Conservation (phyloP, 2,797 vertebrate genomes). For the Acestrorhynchus altus region DNA sequence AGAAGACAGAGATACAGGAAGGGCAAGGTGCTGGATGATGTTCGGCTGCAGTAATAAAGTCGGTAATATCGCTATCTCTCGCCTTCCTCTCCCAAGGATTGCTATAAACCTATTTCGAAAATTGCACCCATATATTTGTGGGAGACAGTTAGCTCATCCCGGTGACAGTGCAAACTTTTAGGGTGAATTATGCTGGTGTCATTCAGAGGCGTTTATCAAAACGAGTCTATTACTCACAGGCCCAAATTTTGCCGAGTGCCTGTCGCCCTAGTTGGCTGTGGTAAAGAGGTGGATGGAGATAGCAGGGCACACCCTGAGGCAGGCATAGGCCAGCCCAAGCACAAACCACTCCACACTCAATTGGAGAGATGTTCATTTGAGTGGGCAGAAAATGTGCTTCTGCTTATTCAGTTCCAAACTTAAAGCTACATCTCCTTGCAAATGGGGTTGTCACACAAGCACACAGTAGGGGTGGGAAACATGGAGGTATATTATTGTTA, state of each 20-base stretch:
- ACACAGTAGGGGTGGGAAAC: background rate
- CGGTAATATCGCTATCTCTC: conserved; percentile 84
- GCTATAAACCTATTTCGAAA: conserved; percentile 86
- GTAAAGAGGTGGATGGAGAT: conserved; percentile 23
- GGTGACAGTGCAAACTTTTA: conserved; percentile 83
- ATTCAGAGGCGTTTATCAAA: conserved; percentile 80
- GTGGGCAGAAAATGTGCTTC: background rate
- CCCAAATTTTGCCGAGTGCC: conserved; percentile 66
- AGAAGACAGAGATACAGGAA: conserved; percentile 51
- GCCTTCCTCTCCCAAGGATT: conserved; percentile 81
- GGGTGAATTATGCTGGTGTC: conserved; percentile 80
- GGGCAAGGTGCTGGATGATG: conserved; percentile 70
- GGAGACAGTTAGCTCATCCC: conserved; percentile 80
- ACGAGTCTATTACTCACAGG: conserved; percentile 80
- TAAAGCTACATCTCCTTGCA: background rate
- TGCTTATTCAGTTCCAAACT: conserved; percentile 28
- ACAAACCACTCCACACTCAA: background rate
- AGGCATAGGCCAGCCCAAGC: background rate
- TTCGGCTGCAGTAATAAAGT: conserved; percentile 83
- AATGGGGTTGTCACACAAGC: conserved; percentile 13
- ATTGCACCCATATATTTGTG: conserved; percentile 82
- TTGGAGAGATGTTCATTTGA: background rate
- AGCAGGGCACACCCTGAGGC: background rate
- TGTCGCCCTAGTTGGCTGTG: conserved; percentile 45
- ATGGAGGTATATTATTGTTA: background rate